A percentile compares a stretch with the other conserved stretches of the same genome.
Conservation (phyloP, 1,140 invertebrate genomes). For the Neuroterus valhalla region DNA sequence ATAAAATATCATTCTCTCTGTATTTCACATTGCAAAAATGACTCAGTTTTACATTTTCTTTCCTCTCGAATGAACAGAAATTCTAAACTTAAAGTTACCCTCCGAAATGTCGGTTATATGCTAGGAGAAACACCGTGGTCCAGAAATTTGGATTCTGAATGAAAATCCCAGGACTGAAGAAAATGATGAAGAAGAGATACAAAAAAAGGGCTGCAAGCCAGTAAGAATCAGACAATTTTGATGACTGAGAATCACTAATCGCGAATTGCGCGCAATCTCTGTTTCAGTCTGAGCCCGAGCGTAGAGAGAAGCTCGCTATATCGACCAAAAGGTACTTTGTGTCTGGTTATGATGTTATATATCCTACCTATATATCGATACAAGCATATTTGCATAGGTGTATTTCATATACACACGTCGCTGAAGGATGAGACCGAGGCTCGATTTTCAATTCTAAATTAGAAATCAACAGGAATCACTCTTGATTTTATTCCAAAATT, state of each 20-base stretch:
- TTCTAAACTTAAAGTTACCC: too few relatives aligned
- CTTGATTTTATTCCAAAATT: constrained; percentile 14
- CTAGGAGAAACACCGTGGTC: too few relatives aligned
- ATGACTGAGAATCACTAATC: constrained; percentile 61
- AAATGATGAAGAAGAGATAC: constrained; percentile 34
- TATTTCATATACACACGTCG: constrained; percentile 57
- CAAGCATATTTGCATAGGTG: constrained; percentile 58
- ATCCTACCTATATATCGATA: constrained; percentile 62
- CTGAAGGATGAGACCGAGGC: constrained; percentile 56
- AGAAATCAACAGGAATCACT: constrained; percentile 23
- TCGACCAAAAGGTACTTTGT: constrained; percentile 76
- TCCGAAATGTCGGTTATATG: too few relatives aligned
- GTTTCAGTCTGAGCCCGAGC: constrained; percentile 76
- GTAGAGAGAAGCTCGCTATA: constrained; percentile 74
- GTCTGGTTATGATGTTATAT: constrained; percentile 74
- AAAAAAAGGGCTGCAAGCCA: neutral
- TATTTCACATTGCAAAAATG: too few relatives aligned
- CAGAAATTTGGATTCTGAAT: too few relatives aligned
- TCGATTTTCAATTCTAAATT: constrained; percentile 1
- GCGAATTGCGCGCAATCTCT: constrained; percentile 74
- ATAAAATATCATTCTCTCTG: too few relatives aligned
- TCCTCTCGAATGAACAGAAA: too few relatives aligned
- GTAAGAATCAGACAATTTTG: constrained; percentile 15
- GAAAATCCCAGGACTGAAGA: constrained; percentile 29
- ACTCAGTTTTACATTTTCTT: too few relatives aligned